Evolutionary conservation across 2,888 invertebrate species (phyloP), one percentile per base, ranked within the genome.

Genomic region (Gnatocerus cornutus): DNA sequence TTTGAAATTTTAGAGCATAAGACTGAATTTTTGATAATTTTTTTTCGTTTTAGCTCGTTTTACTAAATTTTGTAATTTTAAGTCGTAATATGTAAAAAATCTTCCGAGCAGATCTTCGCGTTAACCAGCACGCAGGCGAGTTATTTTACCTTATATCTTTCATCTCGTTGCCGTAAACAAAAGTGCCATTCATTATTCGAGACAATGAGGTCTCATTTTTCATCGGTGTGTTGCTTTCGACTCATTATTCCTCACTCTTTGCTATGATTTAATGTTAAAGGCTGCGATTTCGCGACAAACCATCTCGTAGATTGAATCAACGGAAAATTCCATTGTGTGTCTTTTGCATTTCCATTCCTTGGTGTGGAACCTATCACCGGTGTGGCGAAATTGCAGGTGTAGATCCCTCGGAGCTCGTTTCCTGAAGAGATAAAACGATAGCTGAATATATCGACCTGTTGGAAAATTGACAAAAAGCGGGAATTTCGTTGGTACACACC

Each of bases 291-390:
- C 10, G 1, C 14, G 7, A 37, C 33, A 33, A 53, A 33, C 46
- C 59, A 45, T 59, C 46, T 9, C 33, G 45, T n/a, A 59, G 59
- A 59, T 59, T 59, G 59, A 59, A 59, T 59, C 59, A 59, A 59
- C 43, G 45, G 14, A 59, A 59, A 59, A 59, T 46, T 59, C 45
- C 30, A 45, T 45, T 45, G 46, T 59, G 59, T 43, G 59, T 46
- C 29, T 59, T 46, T 59, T 59, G 59, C 59, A 45, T 59, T 46
- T 45, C 59, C 13, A 46, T 59, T 45, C 14, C 33, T 29, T 46
- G 33, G 2, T 46, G 30, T 33, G 59, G 43, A 59, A 59, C 43
- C 59, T 59, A 59, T 59, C 59, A 59, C 29, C 59, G 59, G 13
- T 59, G 59, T 59, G 45, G 59, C 30, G 12, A 59, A 59, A 59